Evolutionary conservation across 1,140 invertebrate species (phyloP).

Genomic region (Polypedilum pembai): DNA sequence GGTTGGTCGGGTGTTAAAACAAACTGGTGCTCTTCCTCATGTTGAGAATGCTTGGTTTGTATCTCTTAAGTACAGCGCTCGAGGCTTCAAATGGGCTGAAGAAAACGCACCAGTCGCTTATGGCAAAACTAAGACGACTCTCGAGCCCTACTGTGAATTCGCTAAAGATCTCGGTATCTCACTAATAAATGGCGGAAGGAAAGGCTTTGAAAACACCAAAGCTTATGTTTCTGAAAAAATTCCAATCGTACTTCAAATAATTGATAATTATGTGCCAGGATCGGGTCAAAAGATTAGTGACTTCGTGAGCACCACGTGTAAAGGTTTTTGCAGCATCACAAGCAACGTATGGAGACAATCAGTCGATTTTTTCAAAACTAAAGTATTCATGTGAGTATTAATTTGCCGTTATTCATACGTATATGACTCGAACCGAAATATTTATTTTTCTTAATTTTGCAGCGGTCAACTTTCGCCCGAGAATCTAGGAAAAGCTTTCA

Average conservation of each 20-base stretch:
- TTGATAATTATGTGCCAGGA: conserved; percentile 63
- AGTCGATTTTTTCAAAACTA: conserved; percentile 54
- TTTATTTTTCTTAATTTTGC: conserved; percentile 40
- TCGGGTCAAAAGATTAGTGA: conserved; percentile 51
- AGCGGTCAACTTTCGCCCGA: conserved; percentile 68
- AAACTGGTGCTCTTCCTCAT: conserved; percentile 52
- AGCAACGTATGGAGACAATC: conserved; percentile 45
- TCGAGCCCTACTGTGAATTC: conserved; percentile 54
- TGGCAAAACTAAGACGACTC: conserved; percentile 46
- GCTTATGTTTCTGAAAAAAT: conserved; percentile 52
- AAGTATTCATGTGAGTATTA: conserved; percentile 68
- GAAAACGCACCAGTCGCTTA: conserved; percentile 59
- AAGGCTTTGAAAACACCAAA: conserved; percentile 48
- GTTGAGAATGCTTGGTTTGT: conserved; percentile 52
- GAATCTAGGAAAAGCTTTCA: conserved; percentile 60
- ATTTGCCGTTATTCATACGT: neutral
- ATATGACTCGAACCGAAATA: neutral
- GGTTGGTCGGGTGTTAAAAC: conserved; percentile 50
- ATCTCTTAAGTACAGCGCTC: conserved; percentile 48
- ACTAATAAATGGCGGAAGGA: conserved; percentile 46
- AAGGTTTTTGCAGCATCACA: conserved; percentile 43
- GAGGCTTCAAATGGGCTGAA: conserved; percentile 55
- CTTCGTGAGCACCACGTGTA: conserved; percentile 43
- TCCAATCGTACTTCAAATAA: conserved; percentile 51
- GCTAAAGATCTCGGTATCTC: conserved; percentile 50